These are phyloP conservation scores for Pangasius djambal DNA, from an alignment of 2,797 vertebrate species.

Conservation along the genomic window DNA sequence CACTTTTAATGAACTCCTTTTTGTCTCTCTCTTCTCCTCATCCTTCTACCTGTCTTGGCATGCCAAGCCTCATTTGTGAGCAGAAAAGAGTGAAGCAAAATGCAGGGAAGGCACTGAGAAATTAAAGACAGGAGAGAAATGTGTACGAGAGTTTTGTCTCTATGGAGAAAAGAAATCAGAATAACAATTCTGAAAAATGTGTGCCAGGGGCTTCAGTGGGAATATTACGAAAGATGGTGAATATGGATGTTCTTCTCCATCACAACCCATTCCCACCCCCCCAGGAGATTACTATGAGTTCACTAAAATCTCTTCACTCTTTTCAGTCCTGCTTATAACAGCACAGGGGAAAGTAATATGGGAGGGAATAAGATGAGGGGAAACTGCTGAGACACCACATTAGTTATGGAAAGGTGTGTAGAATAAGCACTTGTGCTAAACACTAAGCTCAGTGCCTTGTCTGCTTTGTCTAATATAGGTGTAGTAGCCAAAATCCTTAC, in stretches of 20 bases:
- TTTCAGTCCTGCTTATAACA: background rate
- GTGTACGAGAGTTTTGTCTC: background rate
- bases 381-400: background rate
- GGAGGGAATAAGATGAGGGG: background rate
- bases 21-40: conserved; percentile 33
- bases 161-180: background rate
- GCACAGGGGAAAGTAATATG: background rate
- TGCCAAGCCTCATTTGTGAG: conserved; percentile 52
- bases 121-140: conserved; percentile 8
- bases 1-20: conserved; percentile 33
- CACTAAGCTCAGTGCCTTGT: background rate
- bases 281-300: background rate
- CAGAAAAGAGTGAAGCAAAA: conserved; percentile 12
- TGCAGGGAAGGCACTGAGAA: conserved; percentile 1
- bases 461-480: background rate
- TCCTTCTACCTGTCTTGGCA: conserved; percentile 43
- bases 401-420: background rate
- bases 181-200: background rate
- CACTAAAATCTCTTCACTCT: background rate
- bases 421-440: background rate
- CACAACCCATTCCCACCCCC: background rate
- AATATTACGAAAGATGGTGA: background rate
- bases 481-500: background rate
- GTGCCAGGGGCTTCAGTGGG: background rate
- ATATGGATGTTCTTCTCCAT: conserved; percentile 5